A percentile compares a stretch with the other conserved stretches of the same genome.
These are phyloP conservation scores for Pollenia angustigena DNA, from an alignment of 2,888 invertebrate genomes.

Conservation along the genomic window DNA sequence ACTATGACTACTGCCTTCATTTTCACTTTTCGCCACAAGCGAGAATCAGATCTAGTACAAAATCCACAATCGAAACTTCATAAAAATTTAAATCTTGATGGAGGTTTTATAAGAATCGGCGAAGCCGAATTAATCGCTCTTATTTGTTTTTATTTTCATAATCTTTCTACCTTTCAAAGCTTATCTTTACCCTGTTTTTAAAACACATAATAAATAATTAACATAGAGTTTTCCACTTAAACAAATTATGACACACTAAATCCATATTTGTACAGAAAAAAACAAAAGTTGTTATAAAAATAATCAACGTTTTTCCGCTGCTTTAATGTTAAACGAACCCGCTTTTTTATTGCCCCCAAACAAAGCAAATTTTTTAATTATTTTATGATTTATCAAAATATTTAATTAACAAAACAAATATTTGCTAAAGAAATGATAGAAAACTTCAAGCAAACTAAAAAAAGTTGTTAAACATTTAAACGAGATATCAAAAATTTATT, in stretches of 20 bases:
- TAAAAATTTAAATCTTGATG: too few species aligned
- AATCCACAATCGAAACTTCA: too few species aligned
- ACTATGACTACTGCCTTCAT: too few species aligned
- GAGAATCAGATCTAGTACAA: too few species aligned
- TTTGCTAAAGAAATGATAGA: conserved; percentile 31
- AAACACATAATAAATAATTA: conserved; percentile 16
- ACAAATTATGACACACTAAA: conserved; percentile 4
- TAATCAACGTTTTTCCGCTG: background rate
- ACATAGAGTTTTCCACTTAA: background rate
- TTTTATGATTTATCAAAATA: conserved; percentile 53
- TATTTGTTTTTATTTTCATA: too few species aligned
- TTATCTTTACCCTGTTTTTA: too few species aligned
- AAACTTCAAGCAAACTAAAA: background rate
- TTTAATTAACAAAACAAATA: conserved; percentile 62
- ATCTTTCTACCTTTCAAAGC: too few species aligned
- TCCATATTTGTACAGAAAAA: conserved; percentile 1
- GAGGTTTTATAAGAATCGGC: too few species aligned
- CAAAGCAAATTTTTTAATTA: conserved; percentile 41
- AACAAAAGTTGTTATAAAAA: background rate
- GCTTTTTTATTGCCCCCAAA: conserved; percentile 19
- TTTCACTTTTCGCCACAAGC: too few species aligned
- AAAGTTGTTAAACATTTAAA: background rate
- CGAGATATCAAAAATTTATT: conserved; percentile 32
- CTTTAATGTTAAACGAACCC: conserved; percentile 13
- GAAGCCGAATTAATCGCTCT: too few species aligned